Evolutionary conservation across 2,888 invertebrate species (phyloP).

Genomic region (Hemithea aestivaria): DNA sequence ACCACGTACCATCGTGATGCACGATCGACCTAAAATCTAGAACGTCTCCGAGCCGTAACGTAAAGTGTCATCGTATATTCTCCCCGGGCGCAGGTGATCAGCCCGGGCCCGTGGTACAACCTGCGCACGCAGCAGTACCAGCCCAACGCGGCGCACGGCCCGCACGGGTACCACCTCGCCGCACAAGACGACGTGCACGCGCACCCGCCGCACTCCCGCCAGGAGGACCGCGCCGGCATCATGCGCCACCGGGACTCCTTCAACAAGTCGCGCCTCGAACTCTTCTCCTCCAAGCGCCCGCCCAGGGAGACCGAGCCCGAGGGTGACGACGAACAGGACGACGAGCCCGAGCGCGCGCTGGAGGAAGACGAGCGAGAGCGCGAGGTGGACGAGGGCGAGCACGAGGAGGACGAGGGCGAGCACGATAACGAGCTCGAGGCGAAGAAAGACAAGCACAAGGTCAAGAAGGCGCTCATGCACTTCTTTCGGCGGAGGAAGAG

Average conservation of each 20-base stretch:
- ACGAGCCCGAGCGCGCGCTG: neutral
- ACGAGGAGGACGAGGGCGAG: conserved; percentile 6
- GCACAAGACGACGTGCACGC: conserved; percentile 31
- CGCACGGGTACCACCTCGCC: conserved; percentile 58
- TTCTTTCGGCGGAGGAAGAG: conserved; percentile 9
- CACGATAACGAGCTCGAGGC: conserved; percentile 1
- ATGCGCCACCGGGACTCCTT: conserved; percentile 34
- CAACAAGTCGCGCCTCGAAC: conserved; percentile 21
- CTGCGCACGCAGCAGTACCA: conserved; percentile 80
- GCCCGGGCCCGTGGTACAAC: conserved; percentile 78
- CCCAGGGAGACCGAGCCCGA: neutral
- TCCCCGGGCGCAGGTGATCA: conserved; percentile 55
- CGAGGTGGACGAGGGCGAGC: neutral
- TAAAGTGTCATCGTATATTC: no score
- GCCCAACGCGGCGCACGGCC: conserved; percentile 64
- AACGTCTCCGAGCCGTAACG: no score
- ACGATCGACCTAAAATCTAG: no score
- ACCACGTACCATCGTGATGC: neutral
- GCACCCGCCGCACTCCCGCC: conserved; percentile 21
- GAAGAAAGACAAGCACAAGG: conserved; percentile 23
- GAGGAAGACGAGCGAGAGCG: conserved; percentile 1
- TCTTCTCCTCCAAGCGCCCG: conserved; percentile 9
- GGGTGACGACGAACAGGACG: conserved; percentile 1
- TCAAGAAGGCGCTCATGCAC: conserved; percentile 30
- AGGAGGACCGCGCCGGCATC: conserved; percentile 37